Base-by-base conservation (phyloP, 2,888 invertebrate genomes). In the Drosophila putrida region DNA sequence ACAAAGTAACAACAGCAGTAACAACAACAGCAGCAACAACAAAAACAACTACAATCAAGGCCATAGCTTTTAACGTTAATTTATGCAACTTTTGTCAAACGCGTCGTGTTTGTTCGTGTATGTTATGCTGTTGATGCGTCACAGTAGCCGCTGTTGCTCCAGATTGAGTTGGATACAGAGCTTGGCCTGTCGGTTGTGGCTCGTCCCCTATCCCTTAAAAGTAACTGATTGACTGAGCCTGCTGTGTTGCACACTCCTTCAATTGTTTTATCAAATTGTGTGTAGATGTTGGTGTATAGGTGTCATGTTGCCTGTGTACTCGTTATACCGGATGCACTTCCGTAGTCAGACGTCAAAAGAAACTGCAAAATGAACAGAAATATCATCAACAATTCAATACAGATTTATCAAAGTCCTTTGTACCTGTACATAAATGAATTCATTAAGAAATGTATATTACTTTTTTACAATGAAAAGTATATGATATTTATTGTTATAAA, bases 71-170 rank as follows among this genome's bases (percentile, higher is more conserved):
- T 86, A 88, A 75, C 88, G 83, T 77, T 89, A 88, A 89, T 88
- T 89, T 88, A 88, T 88, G 90, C 88, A 86, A 75, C 83, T 80
- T 89, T 89, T 82, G 81, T 80, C 86, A 82, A 89, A 89, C 75
- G 86, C 70, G 66, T 60, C 54, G 50, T 68, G 78, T 71, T 67
- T 72, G 75, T 43, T 64, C 60, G 54, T 73, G 58, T 70, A 49
- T 53, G 47, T 70, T 64, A 58, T 78, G 60, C 60, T 71, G 71
- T 55, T 58, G 41, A 60, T 54, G 61, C 47, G 54, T 36, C 58
- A 44, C 55, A 78, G 63, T 39, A 46, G 78, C 58, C 50, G 27
- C 46, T 66, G 66, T 39, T 13, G 11, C 36, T 43, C 13, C 47
- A 63, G 51, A 55, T 66, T 71, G 59, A 55, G 53, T 61, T 53